Base-by-base conservation (phyloP, 2,888 invertebrate genomes). In the Lithosia quadra region DNA sequence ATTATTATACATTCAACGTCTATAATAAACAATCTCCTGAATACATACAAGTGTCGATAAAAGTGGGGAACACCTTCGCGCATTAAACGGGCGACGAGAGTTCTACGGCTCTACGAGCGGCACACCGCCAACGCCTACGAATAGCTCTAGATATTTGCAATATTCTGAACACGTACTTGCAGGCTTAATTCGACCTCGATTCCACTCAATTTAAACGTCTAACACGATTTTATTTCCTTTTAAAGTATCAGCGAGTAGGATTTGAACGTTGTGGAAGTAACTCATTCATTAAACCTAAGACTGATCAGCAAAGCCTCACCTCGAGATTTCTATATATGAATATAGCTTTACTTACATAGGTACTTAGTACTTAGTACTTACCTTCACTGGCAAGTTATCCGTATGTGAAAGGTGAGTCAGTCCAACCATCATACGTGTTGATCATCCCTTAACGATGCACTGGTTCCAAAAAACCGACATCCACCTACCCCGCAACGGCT, bases 131-230 rank as follows among this genome's bases (percentile, higher is more conserved):
- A 28, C 67, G 68, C 71, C 72, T 75, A 75, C 75, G 69, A 82
- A 78, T 74, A 67, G 63, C 69, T 68, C 67, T 74, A 74, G 74
- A 77, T 78, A 73, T 77, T 79, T 77, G 71, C 75, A 76, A 82
- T 82, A 88, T 88, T 87, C 88, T 74, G 72, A 75, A 73, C 86
- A 85, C 86, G 88, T 85, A 75, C 69, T 72, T 62, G 72, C 78
- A 76, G 84, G 82, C 82, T 83, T 81, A 78, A 86, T 84, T 84
- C 82, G 85, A 82, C 86, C 87, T 85, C 84, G 83, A 88, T 88
- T 86, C 84, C 80, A 84, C 86, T 86, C 86, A 83, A 88, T 85
- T 85, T 84, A 81, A 87, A 84, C 82, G 81, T 81, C 84, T 84
- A 81, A 87, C 84, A 82, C 81, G 78, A 85, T 86, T 87, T 89